phyloP scores from a whole-genome alignment of 1,140 invertebrate genomes.

The Drosophila pseudoobscura region DNA sequence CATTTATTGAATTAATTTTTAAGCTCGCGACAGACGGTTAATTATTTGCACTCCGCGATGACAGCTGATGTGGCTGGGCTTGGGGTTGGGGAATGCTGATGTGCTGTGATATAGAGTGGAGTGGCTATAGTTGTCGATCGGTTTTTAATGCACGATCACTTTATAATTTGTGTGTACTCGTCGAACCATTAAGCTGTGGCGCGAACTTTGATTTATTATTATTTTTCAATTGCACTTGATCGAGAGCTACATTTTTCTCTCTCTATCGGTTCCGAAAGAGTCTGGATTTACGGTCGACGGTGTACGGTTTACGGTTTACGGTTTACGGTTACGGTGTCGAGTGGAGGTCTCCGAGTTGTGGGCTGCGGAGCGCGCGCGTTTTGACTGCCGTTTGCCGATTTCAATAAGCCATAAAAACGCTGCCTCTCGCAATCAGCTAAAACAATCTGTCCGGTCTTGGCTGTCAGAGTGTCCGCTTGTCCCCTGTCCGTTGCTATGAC shows the following conservation, averaged over 20 bases:
- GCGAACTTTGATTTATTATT: slow-evolving; percentile 33
- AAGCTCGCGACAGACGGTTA: slow-evolving; percentile 34
- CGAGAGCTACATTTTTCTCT: slow-evolving; percentile 33
- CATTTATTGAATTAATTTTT: slow-evolving; percentile 62
- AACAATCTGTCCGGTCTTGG: slow-evolving; percentile 32
- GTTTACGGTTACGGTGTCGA: background rate
- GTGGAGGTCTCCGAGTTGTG: slow-evolving; percentile 32
- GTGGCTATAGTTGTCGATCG: slow-evolving; percentile 32
- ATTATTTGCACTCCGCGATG: slow-evolving; percentile 58
- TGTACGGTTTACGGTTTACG: too few relatives aligned
- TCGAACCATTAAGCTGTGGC: background rate
- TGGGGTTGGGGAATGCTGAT: background rate
- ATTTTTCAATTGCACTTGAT: slow-evolving; percentile 11
- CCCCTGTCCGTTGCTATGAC: background rate
- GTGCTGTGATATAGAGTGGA: too few relatives aligned
- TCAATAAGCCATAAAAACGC: slow-evolving; percentile 72
- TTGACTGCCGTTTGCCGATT: slow-evolving; percentile 64
- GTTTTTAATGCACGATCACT: slow-evolving; percentile 78
- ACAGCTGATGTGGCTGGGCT: slow-evolving; percentile 1
- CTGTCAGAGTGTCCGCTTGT: slow-evolving; percentile 6
- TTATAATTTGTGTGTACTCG: slow-evolving; percentile 68
- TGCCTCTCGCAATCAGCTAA: slow-evolving; percentile 25
- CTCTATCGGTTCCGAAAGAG: too few relatives aligned
- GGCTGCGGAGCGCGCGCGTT: slow-evolving; percentile 60
- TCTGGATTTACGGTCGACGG: too few relatives aligned